phyloP scores from a whole-genome alignment of 2,797 vertebrate genomes.

The Rhinoraja longicauda region DNA sequence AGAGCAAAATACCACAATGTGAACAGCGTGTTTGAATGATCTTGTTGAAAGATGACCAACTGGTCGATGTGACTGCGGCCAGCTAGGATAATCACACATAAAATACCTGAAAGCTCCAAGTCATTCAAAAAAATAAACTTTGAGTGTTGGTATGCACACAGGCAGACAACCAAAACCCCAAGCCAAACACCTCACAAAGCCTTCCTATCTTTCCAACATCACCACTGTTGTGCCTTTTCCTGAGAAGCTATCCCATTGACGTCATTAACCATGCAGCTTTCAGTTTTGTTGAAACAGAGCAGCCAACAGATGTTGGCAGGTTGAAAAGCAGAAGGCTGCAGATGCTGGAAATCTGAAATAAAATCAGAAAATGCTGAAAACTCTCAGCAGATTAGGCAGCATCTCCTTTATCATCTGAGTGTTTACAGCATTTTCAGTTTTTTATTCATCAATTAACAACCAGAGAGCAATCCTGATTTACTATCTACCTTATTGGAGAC shows the following conservation, averaged over 20 bases:
- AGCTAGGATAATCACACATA: background rate
- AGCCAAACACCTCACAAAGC: background rate
- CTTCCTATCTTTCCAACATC: background rate
- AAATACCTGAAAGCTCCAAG: background rate
- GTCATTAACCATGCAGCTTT: background rate
- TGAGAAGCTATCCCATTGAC: background rate
- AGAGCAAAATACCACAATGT: conserved; percentile 8
- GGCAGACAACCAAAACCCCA: background rate
- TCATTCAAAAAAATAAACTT: background rate
- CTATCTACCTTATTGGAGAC: no score
- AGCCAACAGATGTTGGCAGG: no score
- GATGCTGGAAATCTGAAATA: no score
- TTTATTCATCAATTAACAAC: no score
- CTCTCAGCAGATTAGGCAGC: no score
- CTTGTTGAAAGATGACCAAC: background rate
- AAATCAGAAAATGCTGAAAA: no score
- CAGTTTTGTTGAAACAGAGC: background rate
- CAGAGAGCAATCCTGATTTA: no score
- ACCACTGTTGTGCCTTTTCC: background rate
- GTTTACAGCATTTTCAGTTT: no score
- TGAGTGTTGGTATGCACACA: background rate
- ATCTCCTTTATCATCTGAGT: no score
- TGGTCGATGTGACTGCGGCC: background rate
- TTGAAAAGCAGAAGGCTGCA: no score
- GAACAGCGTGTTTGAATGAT: background rate